phyloP scores from a whole-genome alignment of 2,888 invertebrate genomes.

The Oligia fasciuncula region DNA sequence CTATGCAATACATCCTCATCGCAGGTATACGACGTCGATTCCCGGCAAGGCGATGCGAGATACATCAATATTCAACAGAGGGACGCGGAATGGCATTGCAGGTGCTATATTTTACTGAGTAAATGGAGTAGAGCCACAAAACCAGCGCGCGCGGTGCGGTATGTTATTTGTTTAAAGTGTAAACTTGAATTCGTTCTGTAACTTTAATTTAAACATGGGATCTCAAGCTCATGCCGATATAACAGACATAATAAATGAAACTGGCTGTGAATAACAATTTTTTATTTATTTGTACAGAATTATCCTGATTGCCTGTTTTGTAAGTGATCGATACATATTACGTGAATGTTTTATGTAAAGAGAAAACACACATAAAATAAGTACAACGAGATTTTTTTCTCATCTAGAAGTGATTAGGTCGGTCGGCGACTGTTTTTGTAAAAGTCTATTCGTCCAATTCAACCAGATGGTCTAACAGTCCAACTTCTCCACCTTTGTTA shows the following conservation, averaged over 20 bases:
- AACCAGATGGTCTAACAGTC: not conserved
- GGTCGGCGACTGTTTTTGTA: not conserved
- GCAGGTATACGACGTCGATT: slow-evolving; percentile 38
- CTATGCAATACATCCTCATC: slow-evolving; percentile 32
- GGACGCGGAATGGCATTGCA: slow-evolving; percentile 74
- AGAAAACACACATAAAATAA: not conserved
- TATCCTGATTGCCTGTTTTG: slow-evolving; percentile 18
- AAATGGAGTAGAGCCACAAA: slow-evolving; percentile 65
- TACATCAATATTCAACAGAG: slow-evolving; percentile 68
- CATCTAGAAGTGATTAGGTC: not conserved
- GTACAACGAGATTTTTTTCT: not conserved
- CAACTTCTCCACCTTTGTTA: slow-evolving; percentile 32
- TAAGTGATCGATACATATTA: slow-evolving; percentile 5
- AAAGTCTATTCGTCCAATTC: not conserved
- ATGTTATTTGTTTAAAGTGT: not conserved
- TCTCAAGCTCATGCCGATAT: not conserved
- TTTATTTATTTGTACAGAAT: not conserved
- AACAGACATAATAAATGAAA: not conserved
- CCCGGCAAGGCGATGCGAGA: slow-evolving; percentile 46
- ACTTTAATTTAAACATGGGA: slow-evolving; percentile 3
- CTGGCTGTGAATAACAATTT: not conserved
- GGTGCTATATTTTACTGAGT: slow-evolving; percentile 77
- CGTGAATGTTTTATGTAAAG: slow-evolving; percentile 18
- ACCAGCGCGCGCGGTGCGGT: slow-evolving; percentile 3
- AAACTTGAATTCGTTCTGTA: not conserved